Percentiles rank a stretch among this genome's conserved stretches.
These are phyloP conservation scores for Sus cebifrons DNA, from an alignment of 2,797 vertebrate species.

Conservation along the genomic window DNA sequence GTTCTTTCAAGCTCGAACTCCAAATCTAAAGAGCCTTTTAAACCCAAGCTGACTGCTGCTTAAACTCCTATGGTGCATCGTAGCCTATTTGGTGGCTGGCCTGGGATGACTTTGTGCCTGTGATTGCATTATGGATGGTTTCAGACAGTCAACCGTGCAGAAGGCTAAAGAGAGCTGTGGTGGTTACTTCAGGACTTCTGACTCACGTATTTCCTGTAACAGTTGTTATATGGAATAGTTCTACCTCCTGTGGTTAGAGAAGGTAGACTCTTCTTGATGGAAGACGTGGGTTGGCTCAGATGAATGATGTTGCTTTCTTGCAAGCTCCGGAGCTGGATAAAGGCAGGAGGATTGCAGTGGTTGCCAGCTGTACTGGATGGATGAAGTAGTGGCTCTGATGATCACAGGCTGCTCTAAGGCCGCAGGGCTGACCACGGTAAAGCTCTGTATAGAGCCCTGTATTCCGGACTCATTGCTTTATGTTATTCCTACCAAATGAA, in stretches of 20 bases:
- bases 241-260: not conserved
- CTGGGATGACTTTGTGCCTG: not conserved
- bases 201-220: not conserved
- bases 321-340: not conserved
- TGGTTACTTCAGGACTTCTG: not conserved
- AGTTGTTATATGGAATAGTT: accelerated
- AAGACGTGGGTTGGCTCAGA: not conserved
- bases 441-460: not conserved
- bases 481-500: not conserved
- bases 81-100: not conserved
- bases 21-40: not conserved
- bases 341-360: too few relatives aligned
- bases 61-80: too few relatives aligned
- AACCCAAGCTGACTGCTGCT: not conserved
- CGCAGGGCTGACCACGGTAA: not conserved
- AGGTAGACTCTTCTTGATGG: not conserved
- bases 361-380: not conserved
- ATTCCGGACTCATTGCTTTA: not conserved
- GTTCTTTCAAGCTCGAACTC: not conserved
- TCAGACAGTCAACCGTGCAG: too few relatives aligned
- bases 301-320: not conserved
- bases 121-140: not conserved
- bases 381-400: not conserved
- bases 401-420: not conserved
- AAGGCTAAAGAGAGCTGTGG: not conserved